These are phyloP conservation scores for Brachypteracias leptosomus DNA, from an alignment of 2,113 vertebrate species.

Conservation along the genomic window DNA sequence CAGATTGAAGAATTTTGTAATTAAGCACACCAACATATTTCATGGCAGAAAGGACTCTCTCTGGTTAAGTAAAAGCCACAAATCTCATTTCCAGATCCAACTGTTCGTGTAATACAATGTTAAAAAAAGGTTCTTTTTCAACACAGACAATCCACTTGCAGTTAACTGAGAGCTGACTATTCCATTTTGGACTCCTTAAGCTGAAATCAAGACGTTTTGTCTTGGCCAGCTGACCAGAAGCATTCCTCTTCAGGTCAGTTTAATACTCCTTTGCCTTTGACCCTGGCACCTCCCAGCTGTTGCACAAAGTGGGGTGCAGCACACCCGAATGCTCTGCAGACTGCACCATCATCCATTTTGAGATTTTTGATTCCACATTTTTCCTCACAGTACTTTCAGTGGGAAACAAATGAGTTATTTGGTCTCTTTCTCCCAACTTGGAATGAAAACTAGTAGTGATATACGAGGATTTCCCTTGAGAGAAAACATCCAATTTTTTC, in stretches of 20 bases:
- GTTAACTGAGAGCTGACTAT: not conserved
- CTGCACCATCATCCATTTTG: not conserved
- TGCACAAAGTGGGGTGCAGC: not conserved
- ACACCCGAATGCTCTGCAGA: not conserved
- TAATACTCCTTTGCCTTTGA: not conserved
- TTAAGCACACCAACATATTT: not conserved
- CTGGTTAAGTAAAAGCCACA: not conserved
- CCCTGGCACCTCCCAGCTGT: not conserved
- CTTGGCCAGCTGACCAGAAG: not conserved
- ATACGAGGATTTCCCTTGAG: not conserved
- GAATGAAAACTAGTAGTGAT: not conserved
- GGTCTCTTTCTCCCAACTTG: not conserved
- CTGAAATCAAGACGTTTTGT: not conserved
- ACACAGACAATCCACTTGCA: not conserved
- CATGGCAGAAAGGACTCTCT: not conserved
- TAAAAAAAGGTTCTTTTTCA: not conserved
- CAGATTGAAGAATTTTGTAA: not conserved
- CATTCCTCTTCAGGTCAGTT: not conserved
- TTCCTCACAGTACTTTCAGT: not conserved
- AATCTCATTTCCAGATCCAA: constrained; percentile 10
- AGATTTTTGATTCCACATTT: not conserved
- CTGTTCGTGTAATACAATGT: not conserved
- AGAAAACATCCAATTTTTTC: constrained; percentile 17
- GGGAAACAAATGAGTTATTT: not conserved
- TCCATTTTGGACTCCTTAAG: not conserved